A percentile compares a stretch with the other conserved stretches of the same genome.
These are phyloP conservation scores for Carettochelys insculpta DNA, from an alignment of 2,113 vertebrate genomes.

Conservation along the genomic window DNA sequence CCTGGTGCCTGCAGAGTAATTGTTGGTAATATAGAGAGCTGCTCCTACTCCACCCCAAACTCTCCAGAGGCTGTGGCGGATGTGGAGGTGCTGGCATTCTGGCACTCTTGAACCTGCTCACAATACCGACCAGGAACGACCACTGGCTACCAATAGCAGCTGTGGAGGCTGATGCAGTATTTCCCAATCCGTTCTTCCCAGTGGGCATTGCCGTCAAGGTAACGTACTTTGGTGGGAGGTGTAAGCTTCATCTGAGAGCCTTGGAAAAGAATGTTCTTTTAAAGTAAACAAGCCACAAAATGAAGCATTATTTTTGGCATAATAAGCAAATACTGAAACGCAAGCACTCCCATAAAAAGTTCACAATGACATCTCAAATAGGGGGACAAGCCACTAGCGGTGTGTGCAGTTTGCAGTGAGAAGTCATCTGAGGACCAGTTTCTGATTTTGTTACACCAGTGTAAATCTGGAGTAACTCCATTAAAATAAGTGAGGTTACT, in stretches of 20 bases:
- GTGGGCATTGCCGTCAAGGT: not conserved
- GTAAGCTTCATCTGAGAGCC: not conserved
- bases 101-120: not conserved
- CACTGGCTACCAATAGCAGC: not conserved
- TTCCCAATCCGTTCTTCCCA: not conserved
- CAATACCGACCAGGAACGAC: not conserved
- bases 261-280: not conserved
- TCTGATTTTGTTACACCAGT: not conserved
- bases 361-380: not conserved
- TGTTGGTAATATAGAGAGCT: not conserved
- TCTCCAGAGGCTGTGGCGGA: not conserved
- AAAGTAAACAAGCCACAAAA: not conserved
- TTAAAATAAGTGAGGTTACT: not conserved
- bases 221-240: not conserved
- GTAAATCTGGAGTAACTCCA: not conserved
- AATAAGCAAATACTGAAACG: not conserved
- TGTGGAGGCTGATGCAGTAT: not conserved
- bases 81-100: not conserved
- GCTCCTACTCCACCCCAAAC: not conserved
- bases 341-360: rapidly evolving
- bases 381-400: not conserved
- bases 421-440: not conserved
- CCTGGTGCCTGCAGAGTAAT: not conserved
- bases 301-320: slow-evolving; percentile 37
- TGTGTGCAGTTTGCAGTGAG: not conserved